Base-by-base conservation (phyloP, 2,113 vertebrate genomes). In the Corydoras sp. region DNA sequence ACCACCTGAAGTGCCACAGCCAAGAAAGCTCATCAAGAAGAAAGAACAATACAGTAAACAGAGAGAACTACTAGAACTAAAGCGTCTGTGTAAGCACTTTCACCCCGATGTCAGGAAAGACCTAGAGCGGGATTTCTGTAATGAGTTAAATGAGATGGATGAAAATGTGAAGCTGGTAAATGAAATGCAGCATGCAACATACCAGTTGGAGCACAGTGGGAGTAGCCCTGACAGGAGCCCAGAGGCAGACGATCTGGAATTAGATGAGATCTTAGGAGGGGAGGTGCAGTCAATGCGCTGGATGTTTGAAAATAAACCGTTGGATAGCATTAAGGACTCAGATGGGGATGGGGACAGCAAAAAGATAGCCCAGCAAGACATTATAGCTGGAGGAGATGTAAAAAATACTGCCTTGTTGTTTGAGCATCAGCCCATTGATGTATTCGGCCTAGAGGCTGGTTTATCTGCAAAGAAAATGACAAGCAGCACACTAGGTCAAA, bases 251-350 rank as follows among this genome's bases (percentile, higher is more conserved):
- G 84, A 83, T 65, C 73, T 82, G 68, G 89, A 93, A 60, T 91
- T 88, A 91, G 83, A 87, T 77, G 92, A 98, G 83, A 93, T 93
- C 74, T 74, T 89, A 5, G 92, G 90, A 9, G 92, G 91, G 1
- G 92, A 94, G 13, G 90, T 96, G 7, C 91, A 92, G 74, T 90
- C 93, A 3, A 85, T 91, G 84, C 88, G 90, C 64, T 91, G 89
- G 89, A 87, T 89, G 84, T 94, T 94, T 89, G 91, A 94, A 82
- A 94, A 93, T 58, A 90, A 93, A 77, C 89, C 91, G 43, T 83
- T 93, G 1, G 81, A 94, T 82, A 76, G 88, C 58, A 91, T 94
- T 61, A 91, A 89, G 75, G 88, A 86, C 48, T 84, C 79, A 3
- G 85, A 90, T 11, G 82, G 88, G 71, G 84, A 84, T 0, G 81